Base-by-base conservation (phyloP, 2,888 invertebrate genomes). In the Penaeus monodon region DNA sequence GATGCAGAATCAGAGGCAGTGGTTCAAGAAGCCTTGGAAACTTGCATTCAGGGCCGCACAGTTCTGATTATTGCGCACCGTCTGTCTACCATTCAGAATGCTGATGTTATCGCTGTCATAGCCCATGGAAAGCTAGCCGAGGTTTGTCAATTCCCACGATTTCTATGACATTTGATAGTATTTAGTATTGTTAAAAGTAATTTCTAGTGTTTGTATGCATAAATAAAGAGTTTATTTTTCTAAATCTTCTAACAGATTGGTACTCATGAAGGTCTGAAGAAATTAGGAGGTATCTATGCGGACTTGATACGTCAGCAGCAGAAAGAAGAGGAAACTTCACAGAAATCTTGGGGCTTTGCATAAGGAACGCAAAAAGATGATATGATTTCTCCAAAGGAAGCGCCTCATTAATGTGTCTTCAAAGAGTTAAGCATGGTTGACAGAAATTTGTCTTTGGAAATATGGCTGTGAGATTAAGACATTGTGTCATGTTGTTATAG, bases 1-100 rank as follows among this genome's bases (percentile, higher is more conserved):
- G 98, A 98, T 93, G 95, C 97, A 0, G 96, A 97, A 90, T 98
- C 98, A 81, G 99, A 99, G 93, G 95, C 96, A 91, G 94, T 96
- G 57, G 98, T 98, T 0, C 98, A 98, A 91, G 95, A 95, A 73
- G 98, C 99, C 0, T 92, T 99, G 79, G 98, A 98, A 91, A 94
- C 94, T 20, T 97, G 96, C 0, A 95, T 96, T 12, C 94, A 95
- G 91, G 97, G 97, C 2, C 94, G 98, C 87, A 99, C 99, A 0
- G 98, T 98, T 0, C 92, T 99, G n/a, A 96, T 99, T 1, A 98
- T 99, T 91, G 99, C 99, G 6, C 99, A 99, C 92, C 94, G 99
- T 49, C 93, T 99, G 85, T 97, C 97, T 65, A 99, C 99, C 0
- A 95, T 99, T 86, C 95, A 95, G 92, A 96, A 97, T 92, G 98